Evolutionary conservation across 2,797 vertebrate genomes (phyloP).

Genomic region (Caiman crocodilus): DNA sequence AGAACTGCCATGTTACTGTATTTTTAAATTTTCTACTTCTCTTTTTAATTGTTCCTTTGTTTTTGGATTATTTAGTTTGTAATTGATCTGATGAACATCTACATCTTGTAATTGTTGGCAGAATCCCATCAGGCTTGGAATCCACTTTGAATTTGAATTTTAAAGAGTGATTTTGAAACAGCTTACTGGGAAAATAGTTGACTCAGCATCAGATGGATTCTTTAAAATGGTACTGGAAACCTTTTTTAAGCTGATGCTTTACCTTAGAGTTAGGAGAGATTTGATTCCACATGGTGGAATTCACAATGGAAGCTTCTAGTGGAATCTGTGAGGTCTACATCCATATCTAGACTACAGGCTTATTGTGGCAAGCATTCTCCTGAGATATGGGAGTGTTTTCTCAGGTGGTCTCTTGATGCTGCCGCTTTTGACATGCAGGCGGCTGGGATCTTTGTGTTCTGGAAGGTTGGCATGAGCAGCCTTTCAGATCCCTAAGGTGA

Average conservation of each 20-base stretch:
- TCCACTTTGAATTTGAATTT: background rate
- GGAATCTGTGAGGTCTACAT: too few relatives aligned
- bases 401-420: too few relatives aligned
- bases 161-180: background rate
- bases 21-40: background rate
- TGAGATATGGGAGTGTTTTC: too few relatives aligned
- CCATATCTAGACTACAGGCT: too few relatives aligned
- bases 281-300: background rate
- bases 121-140: background rate
- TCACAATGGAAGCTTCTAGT: background rate
- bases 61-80: background rate
- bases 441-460: too few relatives aligned
- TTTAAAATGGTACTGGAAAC: background rate
- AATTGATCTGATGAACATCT: background rate
- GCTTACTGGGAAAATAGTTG: background rate
- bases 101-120: background rate
- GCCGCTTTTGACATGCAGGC: too few relatives aligned
- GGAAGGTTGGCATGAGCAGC: too few relatives aligned
- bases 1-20: background rate
- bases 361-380: too few relatives aligned
- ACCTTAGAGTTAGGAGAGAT: background rate
- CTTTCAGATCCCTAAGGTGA: too few relatives aligned
- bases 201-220: background rate
- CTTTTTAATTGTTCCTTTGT: constrained; percentile 9
- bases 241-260: background rate